Evolutionary conservation across 2,888 invertebrate genomes (phyloP).

Genomic region (Torymus aiolomorphi): DNA sequence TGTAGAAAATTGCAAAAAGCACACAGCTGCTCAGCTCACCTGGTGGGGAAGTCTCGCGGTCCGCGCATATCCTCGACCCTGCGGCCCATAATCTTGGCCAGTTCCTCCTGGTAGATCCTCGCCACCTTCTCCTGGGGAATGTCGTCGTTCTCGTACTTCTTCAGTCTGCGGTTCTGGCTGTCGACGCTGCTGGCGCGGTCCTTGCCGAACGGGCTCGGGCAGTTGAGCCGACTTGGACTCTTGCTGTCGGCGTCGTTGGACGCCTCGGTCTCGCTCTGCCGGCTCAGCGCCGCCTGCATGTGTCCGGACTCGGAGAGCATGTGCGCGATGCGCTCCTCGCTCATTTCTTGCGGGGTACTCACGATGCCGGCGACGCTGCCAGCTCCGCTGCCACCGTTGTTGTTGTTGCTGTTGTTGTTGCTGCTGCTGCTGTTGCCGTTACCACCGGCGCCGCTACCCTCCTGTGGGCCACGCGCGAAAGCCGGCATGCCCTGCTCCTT

Average conservation of each 20-base stretch:
- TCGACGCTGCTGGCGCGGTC: slow-evolving; percentile 78
- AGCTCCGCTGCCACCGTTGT: background rate
- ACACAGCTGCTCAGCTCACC: slow-evolving; percentile 77
- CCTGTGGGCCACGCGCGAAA: slow-evolving; percentile 82
- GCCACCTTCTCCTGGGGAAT: slow-evolving; percentile 97
- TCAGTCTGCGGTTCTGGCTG: slow-evolving; percentile 84
- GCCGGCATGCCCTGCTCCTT: slow-evolving; percentile 90
- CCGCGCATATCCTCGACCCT: slow-evolving; percentile 85
- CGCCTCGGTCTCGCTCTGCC: slow-evolving; percentile 66
- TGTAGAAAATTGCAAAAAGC: background rate
- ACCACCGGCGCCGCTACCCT: slow-evolving; percentile 74
- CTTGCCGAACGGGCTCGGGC: slow-evolving; percentile 88
- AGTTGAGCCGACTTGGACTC: slow-evolving; percentile 83
- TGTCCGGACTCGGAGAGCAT: slow-evolving; percentile 89
- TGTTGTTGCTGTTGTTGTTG: background rate
- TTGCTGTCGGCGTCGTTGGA: slow-evolving; percentile 85
- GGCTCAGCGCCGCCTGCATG: slow-evolving; percentile 28
- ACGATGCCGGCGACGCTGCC: too few species aligned
- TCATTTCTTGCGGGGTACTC: slow-evolving; percentile 80
- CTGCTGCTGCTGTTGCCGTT: slow-evolving; percentile 24
- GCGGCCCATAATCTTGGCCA: slow-evolving; percentile 93
- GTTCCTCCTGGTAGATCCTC: slow-evolving; percentile 95
- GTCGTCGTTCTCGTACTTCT: slow-evolving; percentile 94
- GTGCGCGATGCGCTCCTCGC: slow-evolving; percentile 94
- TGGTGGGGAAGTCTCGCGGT: slow-evolving; percentile 86